Evolutionary conservation across 1,140 invertebrate genomes (phyloP), one percentile per base, ranked within the genome.

Genomic region (Mercenaria mercenaria): DNA sequence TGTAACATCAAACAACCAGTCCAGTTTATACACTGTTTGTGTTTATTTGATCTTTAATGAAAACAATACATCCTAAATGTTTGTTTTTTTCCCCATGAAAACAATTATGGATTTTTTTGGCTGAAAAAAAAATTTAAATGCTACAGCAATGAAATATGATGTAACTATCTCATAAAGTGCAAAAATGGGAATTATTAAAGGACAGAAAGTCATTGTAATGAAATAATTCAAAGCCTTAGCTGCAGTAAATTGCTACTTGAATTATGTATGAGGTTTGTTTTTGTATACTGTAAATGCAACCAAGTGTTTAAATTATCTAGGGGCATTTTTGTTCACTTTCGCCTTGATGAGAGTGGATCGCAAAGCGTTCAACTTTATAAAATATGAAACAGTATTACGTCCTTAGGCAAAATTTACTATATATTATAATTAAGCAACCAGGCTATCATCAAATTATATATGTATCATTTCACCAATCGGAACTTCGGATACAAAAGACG

Each of bases 391-490:
- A 72, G 67, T 79, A n/a, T 52, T 59, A 37, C 29, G 6, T 34
- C 76, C 76, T 32, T 32, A 56, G 76, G 76, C 76, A 79, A 56
- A 32, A 72, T 39, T 39, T 37, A 72, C 67, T 39, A n/a, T 52
- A 52, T 29, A 52, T 56, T 50, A 56, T 52, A 52, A 79, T 79
- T 79, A 52, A 56, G 32, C 50, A 50, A 52, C 29, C 15, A 10
- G 47, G 34, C 76, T 79, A 79, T 79, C 76, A 79, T 13, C 43
- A 52, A 23, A 79, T 79, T 79, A 79, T 79, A n/a, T 37, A 79
- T 79, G 76, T 79, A 79, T 79, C 76, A 79, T 56, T 39, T 52
- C 26, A 34, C 76, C 76, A 79, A 79, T 79, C 76, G 56, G 29
- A 79, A 56, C 15, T n/a, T 23, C 29, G 11, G 43, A 52, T 79